Base-by-base conservation (phyloP, 2,797 vertebrate genomes). In the Cirrhinus mrigala region DNA sequence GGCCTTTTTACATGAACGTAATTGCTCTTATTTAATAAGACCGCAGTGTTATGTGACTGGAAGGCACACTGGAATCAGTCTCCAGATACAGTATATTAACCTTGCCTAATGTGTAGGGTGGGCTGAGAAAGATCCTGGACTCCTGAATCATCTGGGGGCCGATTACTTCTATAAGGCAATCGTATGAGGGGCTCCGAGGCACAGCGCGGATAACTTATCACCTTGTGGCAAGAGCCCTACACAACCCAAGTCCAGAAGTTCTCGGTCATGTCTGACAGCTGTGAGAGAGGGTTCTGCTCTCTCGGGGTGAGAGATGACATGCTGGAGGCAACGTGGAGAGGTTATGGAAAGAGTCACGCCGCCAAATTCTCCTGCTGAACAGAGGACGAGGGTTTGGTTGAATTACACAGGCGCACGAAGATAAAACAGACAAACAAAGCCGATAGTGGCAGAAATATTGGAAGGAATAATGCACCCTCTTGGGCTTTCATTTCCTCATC, bases 401-500 rank as follows among this genome's bases (percentile, higher is more conserved):
- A 85, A 80, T 85, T 85, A 80, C 50, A 70, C 22, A 50, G 77
- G 27, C 56, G 52, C 40, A 74, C 44, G 62, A 52, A 79, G 64
- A 85, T 71, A 85, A 70, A 79, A 79, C 44, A 40, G 52, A 80
- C 68, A 80, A 79, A 80, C 77, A 85, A 60, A 80, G 50, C 58
- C 10, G 48, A 76, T 44, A 82, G 81, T 48, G 81, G 64, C 50
- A 58, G 74, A 78, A 24, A 71, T 64, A 73, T 64, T 27, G 77
- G 44, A 52, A 4, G 44, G 44, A 85, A 85, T 80, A 85, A 71
- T 84, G n/a, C 62, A 58, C 24, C 58, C 48, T 84, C 82, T 78
- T 20, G 52, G 48, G 58, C 82, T 88, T 88, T 88, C 74, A 88
- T 88, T 86, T 87, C 58, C 82, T 74, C 82, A 84, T 88, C 85